These are phyloP conservation scores for Hirudinaria manillensis DNA, from an alignment of 2,888 invertebrate genomes.

Conservation along the genomic window DNA sequence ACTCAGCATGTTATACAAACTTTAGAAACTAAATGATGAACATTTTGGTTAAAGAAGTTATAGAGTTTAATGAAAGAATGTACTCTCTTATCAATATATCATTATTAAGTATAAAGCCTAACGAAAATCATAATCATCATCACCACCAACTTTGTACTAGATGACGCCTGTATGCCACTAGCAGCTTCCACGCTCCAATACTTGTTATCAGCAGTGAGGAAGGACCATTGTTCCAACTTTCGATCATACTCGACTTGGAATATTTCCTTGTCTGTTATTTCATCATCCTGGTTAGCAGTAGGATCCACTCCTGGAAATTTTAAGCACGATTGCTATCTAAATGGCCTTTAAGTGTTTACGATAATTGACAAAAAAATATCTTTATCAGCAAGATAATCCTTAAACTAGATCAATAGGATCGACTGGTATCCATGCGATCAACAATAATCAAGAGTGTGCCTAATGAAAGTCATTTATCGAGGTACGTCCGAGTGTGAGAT, in stretches of 20 bases:
- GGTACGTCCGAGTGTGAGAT: too few species aligned
- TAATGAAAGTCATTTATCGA: too few species aligned
- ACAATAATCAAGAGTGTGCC: too few species aligned
- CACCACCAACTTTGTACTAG: slow-evolving; percentile 1
- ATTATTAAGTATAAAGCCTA: too few species aligned
- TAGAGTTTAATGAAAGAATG: too few species aligned
- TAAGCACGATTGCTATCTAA: not conserved
- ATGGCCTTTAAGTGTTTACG: not conserved
- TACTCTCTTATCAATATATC: too few species aligned
- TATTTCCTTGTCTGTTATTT: slow-evolving; percentile 84
- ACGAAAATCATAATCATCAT: not conserved
- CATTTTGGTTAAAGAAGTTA: too few species aligned
- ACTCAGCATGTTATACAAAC: too few species aligned
- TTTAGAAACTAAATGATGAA: too few species aligned
- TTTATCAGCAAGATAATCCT: too few species aligned
- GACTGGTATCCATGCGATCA: too few species aligned
- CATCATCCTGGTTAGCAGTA: slow-evolving; percentile 77
- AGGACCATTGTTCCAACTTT: slow-evolving; percentile 70
- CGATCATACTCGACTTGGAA: slow-evolving; percentile 93
- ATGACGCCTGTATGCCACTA: slow-evolving; percentile 67
- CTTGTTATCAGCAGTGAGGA: slow-evolving; percentile 89
- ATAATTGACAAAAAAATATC: not conserved
- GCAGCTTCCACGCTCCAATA: slow-evolving; percentile 84
- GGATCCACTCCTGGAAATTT: slow-evolving; percentile 40
- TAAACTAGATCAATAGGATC: too few species aligned